A percentile compares a stretch with the other conserved stretches of the same genome.
phyloP scores from a whole-genome alignment of 2,888 invertebrate species.

The Andrena haemorrhoa region DNA sequence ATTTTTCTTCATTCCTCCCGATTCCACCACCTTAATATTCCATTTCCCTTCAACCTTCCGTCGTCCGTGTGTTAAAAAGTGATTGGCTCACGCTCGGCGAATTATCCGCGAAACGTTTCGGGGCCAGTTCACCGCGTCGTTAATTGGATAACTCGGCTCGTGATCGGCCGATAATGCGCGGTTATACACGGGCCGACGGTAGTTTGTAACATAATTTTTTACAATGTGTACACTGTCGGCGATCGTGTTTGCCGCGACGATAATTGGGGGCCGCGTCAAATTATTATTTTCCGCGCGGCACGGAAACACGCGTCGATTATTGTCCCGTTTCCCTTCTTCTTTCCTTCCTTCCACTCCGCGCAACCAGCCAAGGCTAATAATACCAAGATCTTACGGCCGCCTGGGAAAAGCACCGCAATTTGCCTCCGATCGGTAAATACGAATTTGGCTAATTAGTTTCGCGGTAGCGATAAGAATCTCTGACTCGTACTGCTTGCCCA shows the following conservation, averaged over 20 bases:
- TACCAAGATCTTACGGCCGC: conserved; percentile 35
- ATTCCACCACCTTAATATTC: neutral
- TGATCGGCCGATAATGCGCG: conserved; percentile 45
- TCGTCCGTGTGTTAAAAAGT: conserved; percentile 8
- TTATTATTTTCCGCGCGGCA: conserved; percentile 50
- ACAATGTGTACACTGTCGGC: conserved; percentile 49
- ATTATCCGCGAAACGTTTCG: conserved; percentile 39
- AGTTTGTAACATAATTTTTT: conserved; percentile 54
- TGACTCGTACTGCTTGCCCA: neutral
- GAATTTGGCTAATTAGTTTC: conserved; percentile 21
- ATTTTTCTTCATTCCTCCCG: neutral
- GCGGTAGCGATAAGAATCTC: conserved; percentile 4
- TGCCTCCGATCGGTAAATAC: conserved; percentile 18
- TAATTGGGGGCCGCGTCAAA: conserved; percentile 49
- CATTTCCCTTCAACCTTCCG: neutral
- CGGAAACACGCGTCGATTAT: conserved; percentile 49
- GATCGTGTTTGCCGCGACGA: conserved; percentile 45
- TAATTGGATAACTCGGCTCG: conserved; percentile 59
- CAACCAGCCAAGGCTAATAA: conserved; percentile 36
- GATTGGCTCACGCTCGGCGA: conserved; percentile 33
- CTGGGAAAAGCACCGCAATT: conserved; percentile 39
- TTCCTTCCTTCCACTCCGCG: neutral
- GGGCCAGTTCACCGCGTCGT: conserved; percentile 34
- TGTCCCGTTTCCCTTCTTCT: conserved; percentile 29
- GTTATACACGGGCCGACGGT: conserved; percentile 31